Conservation (phyloP, 64 coral and sea anemone genomes). For the Stichodactyla helianthus region DNA sequence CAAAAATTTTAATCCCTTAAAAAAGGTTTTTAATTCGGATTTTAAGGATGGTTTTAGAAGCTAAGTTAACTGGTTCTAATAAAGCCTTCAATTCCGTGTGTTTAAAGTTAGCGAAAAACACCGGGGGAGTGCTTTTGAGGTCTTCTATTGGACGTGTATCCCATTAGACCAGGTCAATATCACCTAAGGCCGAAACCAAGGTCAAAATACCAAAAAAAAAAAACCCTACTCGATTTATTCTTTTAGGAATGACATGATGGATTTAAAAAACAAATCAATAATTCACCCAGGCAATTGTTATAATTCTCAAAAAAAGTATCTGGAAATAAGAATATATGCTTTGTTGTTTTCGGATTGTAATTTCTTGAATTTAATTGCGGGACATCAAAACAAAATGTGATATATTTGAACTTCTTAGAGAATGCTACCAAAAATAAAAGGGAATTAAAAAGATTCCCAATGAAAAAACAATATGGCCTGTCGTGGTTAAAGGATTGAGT, state of each 20-base stretch:
- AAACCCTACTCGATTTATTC: background rate
- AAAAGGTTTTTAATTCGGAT: background rate
- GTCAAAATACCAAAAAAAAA: slow-evolving; percentile 1
- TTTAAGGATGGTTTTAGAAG: background rate
- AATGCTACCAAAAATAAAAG: no score
- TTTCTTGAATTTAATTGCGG: no score
- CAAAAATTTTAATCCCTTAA: background rate
- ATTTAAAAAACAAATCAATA: no score
- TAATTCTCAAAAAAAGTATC: background rate
- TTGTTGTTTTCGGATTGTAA: no score
- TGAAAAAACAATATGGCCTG: no score
- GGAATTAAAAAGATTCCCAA: no score
- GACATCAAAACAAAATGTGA: no score
- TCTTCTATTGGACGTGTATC: background rate
- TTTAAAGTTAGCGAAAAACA: background rate
- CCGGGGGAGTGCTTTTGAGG: background rate
- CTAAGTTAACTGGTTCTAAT: background rate
- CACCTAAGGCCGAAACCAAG: background rate
- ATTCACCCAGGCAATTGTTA: background rate
- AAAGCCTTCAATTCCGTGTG: background rate
- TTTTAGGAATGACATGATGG: background rate
- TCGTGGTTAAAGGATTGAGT: no score
- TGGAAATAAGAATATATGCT: background rate
- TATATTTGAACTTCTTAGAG: no score
- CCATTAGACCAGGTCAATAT: background rate